These are phyloP conservation scores for Tupaia tana DNA, from an alignment of 2,113 vertebrate genomes.

Conservation along the genomic window DNA sequence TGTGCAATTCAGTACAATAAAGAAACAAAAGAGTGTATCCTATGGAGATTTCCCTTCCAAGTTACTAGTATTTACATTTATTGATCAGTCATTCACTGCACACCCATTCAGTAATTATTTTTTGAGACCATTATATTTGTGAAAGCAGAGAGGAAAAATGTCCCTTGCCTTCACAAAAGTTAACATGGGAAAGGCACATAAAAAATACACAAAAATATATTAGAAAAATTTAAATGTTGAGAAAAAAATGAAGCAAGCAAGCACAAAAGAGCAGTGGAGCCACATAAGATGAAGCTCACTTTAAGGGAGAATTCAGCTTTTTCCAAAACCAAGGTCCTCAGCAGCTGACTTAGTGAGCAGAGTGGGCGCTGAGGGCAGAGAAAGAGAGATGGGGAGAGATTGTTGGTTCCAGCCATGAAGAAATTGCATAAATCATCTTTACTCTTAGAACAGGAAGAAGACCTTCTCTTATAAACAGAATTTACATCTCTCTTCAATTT, in stretches of 20 bases:
- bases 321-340: not conserved
- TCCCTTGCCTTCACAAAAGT: not conserved
- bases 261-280: fast-evolving
- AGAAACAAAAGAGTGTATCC: not conserved
- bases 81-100: not conserved
- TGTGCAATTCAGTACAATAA: not conserved
- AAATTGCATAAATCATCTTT: not conserved
- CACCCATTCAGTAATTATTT: not conserved
- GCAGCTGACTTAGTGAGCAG: not conserved
- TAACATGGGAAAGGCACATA: not conserved
- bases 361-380: not conserved
- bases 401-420: not conserved
- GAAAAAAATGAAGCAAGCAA: not conserved
- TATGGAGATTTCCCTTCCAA: not conserved
- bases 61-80: not conserved
- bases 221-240: not conserved
- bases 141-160: not conserved
- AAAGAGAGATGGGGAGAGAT: fast-evolving
- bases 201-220: not conserved
- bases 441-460: not conserved
- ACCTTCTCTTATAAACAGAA: not conserved
- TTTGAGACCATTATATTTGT: not conserved
- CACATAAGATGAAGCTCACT: fast-evolving
- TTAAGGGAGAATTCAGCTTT: not conserved
- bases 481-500: not conserved